Percentiles rank a stretch among this genome's conserved stretches.
phyloP scores from a whole-genome alignment of 2,888 invertebrate species.

The Pandemis heparana region DNA sequence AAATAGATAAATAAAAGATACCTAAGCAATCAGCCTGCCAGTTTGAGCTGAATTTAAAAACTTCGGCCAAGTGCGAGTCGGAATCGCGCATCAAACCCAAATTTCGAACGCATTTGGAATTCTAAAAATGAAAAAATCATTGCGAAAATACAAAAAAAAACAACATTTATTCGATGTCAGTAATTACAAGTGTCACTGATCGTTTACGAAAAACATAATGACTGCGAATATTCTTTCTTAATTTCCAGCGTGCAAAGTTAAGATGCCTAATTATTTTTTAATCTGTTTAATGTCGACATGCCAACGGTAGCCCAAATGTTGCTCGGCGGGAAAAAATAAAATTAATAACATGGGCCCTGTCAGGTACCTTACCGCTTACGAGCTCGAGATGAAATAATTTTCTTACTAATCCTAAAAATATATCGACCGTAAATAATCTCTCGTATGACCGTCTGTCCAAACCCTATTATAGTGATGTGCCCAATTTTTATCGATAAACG shows the following conservation, averaged over 20 bases:
- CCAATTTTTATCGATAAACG: conserved; percentile 8
- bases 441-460: conserved; percentile 74
- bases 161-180: background rate
- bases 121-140: too few species aligned
- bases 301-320: conserved; percentile 57
- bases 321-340: conserved; percentile 30
- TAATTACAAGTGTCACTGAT: background rate
- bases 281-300: conserved; percentile 43
- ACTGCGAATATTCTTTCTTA: background rate
- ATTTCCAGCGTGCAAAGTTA: background rate
- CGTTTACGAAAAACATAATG: background rate
- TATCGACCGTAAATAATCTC: conserved; percentile 78
- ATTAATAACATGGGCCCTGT: conserved; percentile 33
- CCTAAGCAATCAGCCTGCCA: too few species aligned
- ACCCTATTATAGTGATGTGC: conserved; percentile 65
- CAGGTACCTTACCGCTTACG: conserved; percentile 54
- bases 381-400: conserved; percentile 80
- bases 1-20: too few species aligned
- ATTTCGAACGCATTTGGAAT: too few species aligned
- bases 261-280: conserved; percentile 39
- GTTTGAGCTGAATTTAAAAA: too few species aligned
- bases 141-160: background rate
- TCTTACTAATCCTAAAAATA: conserved; percentile 81
- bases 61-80: too few species aligned
- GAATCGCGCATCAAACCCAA: too few species aligned